Conservation (phyloP, 2,888 invertebrate genomes). For the Octonoba sinensis region DNA sequence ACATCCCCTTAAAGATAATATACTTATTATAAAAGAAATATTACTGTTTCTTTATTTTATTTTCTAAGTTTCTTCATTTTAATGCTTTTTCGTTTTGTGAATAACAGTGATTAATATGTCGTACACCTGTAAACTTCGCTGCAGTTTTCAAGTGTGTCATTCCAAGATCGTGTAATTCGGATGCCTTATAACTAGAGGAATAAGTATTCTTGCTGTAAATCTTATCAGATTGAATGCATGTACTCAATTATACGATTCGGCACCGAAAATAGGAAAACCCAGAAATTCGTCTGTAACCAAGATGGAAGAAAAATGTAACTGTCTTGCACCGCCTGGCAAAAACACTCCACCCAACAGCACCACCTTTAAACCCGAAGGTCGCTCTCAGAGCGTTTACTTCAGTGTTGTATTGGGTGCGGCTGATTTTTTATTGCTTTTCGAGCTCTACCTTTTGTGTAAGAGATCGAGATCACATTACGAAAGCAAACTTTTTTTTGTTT, state of each 20-base stretch:
- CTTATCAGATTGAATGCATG: no score
- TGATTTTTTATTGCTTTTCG: background rate
- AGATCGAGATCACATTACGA: conserved; percentile 16
- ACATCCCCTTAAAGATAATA: no score
- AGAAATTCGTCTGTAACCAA: background rate
- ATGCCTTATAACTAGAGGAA: no score
- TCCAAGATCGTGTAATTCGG: no score
- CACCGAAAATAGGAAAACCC: conserved; percentile 1
- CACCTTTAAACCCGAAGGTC: conserved; percentile 16
- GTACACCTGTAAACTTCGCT: no score
- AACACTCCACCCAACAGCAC: background rate
- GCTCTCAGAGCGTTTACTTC: background rate
- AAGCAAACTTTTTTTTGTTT: conserved; percentile 3
- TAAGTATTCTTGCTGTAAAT: no score
- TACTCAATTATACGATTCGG: background rate
- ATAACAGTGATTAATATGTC: no score
- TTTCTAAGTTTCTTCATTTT: no score
- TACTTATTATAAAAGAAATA: no score
- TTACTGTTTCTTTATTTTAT: no score
- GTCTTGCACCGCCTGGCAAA: background rate
- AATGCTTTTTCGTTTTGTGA: no score
- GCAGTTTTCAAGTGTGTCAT: no score
- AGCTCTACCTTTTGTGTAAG: conserved; percentile 11
- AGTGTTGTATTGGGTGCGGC: conserved; percentile 12
- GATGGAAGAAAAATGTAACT: background rate